Conservation (phyloP, 2,113 vertebrate genomes). For the Aptenodytes forsteri region DNA sequence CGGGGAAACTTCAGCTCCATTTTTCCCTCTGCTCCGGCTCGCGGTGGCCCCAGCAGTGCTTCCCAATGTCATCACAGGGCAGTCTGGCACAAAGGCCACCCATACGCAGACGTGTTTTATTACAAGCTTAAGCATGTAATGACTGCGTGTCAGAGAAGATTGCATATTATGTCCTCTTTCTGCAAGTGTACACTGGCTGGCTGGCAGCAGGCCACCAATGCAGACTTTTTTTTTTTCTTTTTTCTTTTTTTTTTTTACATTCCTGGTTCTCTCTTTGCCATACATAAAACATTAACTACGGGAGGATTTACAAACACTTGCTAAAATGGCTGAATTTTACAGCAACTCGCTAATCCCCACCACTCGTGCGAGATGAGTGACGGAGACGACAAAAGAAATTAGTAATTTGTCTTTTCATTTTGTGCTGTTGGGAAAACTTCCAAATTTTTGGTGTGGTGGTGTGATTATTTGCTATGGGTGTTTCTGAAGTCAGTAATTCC, state of each 20-base stretch:
- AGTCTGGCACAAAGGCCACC: conserved; percentile 15
- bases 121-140: neutral
- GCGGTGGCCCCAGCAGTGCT: neutral
- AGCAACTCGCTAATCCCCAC: neutral
- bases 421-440: conserved; percentile 64
- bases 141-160: neutral
- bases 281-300: conserved; percentile 9
- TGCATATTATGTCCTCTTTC: neutral
- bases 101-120: neutral
- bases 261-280: neutral
- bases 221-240: neutral
- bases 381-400: neutral
- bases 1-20: neutral
- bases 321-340: neutral
- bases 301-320: neutral
- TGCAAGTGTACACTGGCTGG: neutral
- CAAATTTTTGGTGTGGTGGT: conserved; percentile 30
- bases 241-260: neutral
- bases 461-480: neutral
- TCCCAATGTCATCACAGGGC: neutral
- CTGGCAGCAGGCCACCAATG: neutral
- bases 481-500: neutral
- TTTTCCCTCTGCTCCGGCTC: neutral
- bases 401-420: neutral
- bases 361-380: neutral